Percentiles rank a stretch among this genome's conserved stretches.
phyloP scores from a whole-genome alignment of 2,113 vertebrate genomes.

The Elaphurus davidianus region DNA sequence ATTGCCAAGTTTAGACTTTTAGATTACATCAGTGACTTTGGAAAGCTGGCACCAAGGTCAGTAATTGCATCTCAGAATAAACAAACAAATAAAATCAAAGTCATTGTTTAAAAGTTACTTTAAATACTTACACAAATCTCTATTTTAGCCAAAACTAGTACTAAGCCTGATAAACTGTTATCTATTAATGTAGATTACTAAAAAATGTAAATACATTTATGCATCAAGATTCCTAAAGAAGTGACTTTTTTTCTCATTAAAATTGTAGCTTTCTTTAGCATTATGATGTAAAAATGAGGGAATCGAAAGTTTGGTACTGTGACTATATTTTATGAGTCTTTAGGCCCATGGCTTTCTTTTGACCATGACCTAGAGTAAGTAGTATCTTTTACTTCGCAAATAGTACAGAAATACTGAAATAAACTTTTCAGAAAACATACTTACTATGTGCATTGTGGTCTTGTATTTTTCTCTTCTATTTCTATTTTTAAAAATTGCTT shows the following conservation, averaged over 20 bases:
- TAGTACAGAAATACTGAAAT: slow-evolving; percentile 9
- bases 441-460: background rate
- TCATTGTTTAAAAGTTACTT: slow-evolving; percentile 57
- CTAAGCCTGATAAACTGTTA: background rate
- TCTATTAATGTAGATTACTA: background rate
- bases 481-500: background rate
- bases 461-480: slow-evolving; percentile 13
- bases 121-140: slow-evolving; percentile 23
- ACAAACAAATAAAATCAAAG: slow-evolving; percentile 63
- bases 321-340: background rate
- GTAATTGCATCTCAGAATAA: slow-evolving; percentile 61
- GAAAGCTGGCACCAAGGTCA: slow-evolving; percentile 47
- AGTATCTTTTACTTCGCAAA: slow-evolving; percentile 35
- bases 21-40: slow-evolving; percentile 54
- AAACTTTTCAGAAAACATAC: slow-evolving; percentile 8
- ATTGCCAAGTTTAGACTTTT: slow-evolving; percentile 34
- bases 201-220: background rate
- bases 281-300: background rate
- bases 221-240: background rate
- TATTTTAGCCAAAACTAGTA: slow-evolving; percentile 24
- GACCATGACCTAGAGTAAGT: background rate
- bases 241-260: background rate
- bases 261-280: background rate
- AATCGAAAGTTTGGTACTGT: background rate
- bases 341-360: background rate